Base-by-base conservation (phyloP, 2,888 invertebrate genomes). In the Nymphalis polychloros region DNA sequence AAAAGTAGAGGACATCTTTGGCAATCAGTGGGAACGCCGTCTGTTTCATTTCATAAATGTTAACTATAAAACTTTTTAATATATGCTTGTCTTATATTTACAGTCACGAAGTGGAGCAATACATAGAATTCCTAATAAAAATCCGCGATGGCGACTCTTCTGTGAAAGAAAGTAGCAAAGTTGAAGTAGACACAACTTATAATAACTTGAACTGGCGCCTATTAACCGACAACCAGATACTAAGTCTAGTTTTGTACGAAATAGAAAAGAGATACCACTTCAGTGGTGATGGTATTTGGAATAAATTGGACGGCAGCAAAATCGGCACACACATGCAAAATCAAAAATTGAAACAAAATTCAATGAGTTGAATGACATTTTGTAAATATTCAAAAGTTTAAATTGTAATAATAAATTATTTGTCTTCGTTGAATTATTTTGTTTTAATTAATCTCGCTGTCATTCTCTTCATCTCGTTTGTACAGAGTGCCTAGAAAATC, bases 191-290 rank as follows among this genome's bases (percentile, higher is more conserved):
- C 50, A 48, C 77, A 0, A 75, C 73, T 52, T 86, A 85, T 73
- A 82, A 77, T 72, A 77, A 77, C 72, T 17, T 87, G 19, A 81
- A 85, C 8, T 81, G 77, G 52, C 31, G 73, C 0, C 68, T 77
- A 0, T 76, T 94, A 1, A 88, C 86, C 0, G 93, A 93, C 59
- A 80, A 83, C 19, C 94, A 95, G 72, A 85, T 94, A 61, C 84
- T 97, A 20, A 94, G 95, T 61, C 84, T 96, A 46, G 93, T 94
- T 63, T 79, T 96, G 57, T 97, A 97, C 81, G 92, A 94, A 67
- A 94, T 97, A 27, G 97, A 97, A 83, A 94, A 93, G 75, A 94
- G 94, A 76, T 94, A 94, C 82, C 95, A 96, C 83, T 97, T 97
- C 78, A 95, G 94, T 17, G 96, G 96, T 0, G 95, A 96, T 79